Evolutionary conservation across 1,140 invertebrate species (phyloP).

Genomic region (Drosophila ogumai): DNA sequence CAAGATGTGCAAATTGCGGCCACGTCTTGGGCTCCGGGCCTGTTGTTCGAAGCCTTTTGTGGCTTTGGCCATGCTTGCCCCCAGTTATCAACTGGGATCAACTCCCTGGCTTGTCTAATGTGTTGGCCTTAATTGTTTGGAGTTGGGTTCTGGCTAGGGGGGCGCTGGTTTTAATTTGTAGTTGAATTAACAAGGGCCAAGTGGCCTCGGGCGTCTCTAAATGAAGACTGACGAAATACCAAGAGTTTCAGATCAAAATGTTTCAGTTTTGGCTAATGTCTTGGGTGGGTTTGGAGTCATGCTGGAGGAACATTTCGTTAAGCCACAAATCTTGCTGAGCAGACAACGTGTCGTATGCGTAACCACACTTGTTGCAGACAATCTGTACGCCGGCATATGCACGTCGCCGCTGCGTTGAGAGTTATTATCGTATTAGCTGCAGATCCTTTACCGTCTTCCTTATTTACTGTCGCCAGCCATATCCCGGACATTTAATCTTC

Average conservation of each 20-base stretch:
- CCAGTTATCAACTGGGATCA: slow-evolving; percentile 35
- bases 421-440: slow-evolving; percentile 28
- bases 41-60: slow-evolving; percentile 34
- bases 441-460: not conserved
- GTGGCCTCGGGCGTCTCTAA: not conserved
- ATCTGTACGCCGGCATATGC: not conserved
- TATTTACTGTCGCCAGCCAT: slow-evolving; percentile 1
- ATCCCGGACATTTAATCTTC: slow-evolving; percentile 37
- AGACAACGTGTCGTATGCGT: slow-evolving; percentile 12
- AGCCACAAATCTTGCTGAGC: not conserved
- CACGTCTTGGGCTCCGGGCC: slow-evolving; percentile 11
- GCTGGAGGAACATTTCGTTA: not conserved
- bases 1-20: slow-evolving; percentile 65
- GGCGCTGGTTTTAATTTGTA: slow-evolving; percentile 23
- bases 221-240: slow-evolving; percentile 3
- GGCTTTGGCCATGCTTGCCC: slow-evolving; percentile 32
- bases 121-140: slow-evolving; percentile 37
- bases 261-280: not conserved
- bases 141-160: slow-evolving; percentile 1
- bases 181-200: slow-evolving; percentile 25
- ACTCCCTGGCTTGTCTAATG: slow-evolving; percentile 25
- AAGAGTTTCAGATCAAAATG: not conserved
- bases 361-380: slow-evolving; percentile 10
- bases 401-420: not conserved
- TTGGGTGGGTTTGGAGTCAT: not conserved